Conservation (phyloP, 2,113 vertebrate species). For the Phylloscopus trochilus region DNA sequence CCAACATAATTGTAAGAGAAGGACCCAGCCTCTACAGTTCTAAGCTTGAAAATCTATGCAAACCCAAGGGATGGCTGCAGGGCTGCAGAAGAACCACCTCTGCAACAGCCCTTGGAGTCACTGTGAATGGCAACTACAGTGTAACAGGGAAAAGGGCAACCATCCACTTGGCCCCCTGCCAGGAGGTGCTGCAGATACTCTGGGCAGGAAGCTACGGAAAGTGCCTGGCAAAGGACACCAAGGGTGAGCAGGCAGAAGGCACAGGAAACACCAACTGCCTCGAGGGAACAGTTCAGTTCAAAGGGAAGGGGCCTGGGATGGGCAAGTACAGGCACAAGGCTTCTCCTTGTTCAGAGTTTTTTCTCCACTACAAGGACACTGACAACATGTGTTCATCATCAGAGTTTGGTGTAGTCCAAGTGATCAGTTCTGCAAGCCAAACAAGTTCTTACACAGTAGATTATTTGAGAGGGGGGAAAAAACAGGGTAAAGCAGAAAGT, state of each 20-base stretch:
- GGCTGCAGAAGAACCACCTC: not conserved
- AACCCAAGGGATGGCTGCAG: rapidly evolving
- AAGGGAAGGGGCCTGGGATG: rapidly evolving
- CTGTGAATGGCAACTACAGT: rapidly evolving
- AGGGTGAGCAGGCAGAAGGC: not conserved
- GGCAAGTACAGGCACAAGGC: not conserved
- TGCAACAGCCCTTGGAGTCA: not conserved
- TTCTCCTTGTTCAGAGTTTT: not conserved
- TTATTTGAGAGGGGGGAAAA: not conserved
- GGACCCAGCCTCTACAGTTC: not conserved
- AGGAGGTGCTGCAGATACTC: not conserved
- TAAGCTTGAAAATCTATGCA: not conserved
- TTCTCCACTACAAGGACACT: not conserved
- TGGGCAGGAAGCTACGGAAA: not conserved
- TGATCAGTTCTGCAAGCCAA: not conserved
- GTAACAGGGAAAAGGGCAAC: not conserved
- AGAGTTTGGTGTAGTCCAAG: not conserved
- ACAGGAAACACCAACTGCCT: rapidly evolving
- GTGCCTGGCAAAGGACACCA: not conserved
- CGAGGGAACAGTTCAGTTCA: not conserved
- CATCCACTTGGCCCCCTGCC: rapidly evolving
- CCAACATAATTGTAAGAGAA: rapidly evolving
- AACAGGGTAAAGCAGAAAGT: not conserved
- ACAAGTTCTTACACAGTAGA: not conserved
- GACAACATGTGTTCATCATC: rapidly evolving